Evolutionary conservation across 2,888 invertebrate genomes (phyloP).

Genomic region (Polylopha cassiicola): DNA sequence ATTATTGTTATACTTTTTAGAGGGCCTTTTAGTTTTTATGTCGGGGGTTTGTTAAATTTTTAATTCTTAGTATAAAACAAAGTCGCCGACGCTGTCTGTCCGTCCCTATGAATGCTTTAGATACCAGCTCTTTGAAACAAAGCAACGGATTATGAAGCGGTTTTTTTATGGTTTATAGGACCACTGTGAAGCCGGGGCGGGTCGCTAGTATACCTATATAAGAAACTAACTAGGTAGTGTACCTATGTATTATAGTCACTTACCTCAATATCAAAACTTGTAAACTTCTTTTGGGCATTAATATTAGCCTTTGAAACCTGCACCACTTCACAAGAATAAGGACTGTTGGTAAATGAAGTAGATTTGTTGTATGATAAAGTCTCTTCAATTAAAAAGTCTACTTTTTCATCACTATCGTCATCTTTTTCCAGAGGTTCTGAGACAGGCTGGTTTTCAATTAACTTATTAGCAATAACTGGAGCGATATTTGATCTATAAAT

Average conservation of each 20-base stretch:
- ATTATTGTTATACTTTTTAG: no score
- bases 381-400: constrained; percentile 49
- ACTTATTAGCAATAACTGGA: neutral
- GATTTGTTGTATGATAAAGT: constrained; percentile 44
- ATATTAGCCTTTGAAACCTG: constrained; percentile 45
- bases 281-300: constrained; percentile 48
- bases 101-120: no score
- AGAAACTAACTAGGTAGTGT: neutral
- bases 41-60: no score
- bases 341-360: no score
- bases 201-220: no score
- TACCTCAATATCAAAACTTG: constrained; percentile 58
- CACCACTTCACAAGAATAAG: no score
- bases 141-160: neutral
- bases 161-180: neutral
- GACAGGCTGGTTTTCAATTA: constrained; percentile 20
- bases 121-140: no score
- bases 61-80: no score
- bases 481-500: constrained; percentile 32
- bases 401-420: constrained; percentile 37
- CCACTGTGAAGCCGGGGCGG: no score
- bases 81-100: no score
- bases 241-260: constrained; percentile 10
- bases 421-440: constrained; percentile 16
- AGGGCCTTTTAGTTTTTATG: no score